A percentile compares a stretch with the other conserved stretches of the same genome.
Conservation (phyloP, 2,888 invertebrate genomes). For the Acleris literana region DNA sequence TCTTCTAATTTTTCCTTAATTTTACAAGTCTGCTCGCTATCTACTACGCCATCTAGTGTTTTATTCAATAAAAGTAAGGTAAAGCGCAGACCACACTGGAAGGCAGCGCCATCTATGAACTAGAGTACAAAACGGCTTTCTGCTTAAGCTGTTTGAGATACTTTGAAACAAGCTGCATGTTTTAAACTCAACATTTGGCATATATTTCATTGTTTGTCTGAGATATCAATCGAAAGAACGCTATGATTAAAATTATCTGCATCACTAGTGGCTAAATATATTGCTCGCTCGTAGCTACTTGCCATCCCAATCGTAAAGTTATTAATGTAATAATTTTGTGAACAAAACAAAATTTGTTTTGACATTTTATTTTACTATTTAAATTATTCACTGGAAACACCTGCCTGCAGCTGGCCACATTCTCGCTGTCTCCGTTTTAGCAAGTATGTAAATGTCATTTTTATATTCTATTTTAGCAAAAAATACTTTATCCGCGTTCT, state of each 20-base stretch:
- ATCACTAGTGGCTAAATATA: not conserved
- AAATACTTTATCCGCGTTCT: constrained; percentile 52
- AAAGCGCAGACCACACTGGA: not conserved
- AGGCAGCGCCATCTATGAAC: not conserved
- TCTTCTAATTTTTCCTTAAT: no score
- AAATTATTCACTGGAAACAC: constrained; percentile 63
- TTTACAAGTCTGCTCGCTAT: not conserved
- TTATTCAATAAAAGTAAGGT: not conserved
- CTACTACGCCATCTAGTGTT: not conserved
- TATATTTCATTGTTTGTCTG: not conserved
- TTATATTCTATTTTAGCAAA: constrained; percentile 62
- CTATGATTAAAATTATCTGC: not conserved
- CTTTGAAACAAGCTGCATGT: not conserved
- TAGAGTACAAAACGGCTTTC: not conserved
- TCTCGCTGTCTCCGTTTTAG: constrained; percentile 78
- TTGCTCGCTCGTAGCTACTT: not conserved
- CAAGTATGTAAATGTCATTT: constrained; percentile 84
- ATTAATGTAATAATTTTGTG: not conserved
- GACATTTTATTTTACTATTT: constrained; percentile 26
- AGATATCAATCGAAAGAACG: not conserved
- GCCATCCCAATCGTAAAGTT: not conserved
- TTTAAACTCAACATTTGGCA: not conserved
- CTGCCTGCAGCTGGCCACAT: constrained; percentile 75
- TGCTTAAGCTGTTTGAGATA: not conserved
- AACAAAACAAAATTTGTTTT: constrained; percentile 29